These are phyloP conservation scores for Anseranas semipalmata DNA, from an alignment of 2,113 vertebrate genomes.

Conservation along the genomic window DNA sequence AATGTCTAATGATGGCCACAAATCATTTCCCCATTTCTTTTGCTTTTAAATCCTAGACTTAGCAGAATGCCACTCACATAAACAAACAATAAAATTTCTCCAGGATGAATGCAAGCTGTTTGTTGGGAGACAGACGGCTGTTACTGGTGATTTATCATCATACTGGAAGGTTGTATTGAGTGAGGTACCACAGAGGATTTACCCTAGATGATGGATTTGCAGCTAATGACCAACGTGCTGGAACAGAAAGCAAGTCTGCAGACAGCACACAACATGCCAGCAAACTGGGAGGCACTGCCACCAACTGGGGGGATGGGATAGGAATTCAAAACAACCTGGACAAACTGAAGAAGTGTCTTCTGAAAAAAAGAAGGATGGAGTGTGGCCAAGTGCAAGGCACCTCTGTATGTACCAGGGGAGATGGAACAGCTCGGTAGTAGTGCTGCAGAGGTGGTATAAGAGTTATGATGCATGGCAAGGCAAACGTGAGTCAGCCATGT, in stretches of 20 bases:
- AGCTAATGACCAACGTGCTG: neutral
- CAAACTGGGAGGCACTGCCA: neutral
- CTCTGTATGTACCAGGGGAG: neutral
- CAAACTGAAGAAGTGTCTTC: neutral
- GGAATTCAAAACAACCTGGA: neutral
- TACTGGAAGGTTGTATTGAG: neutral
- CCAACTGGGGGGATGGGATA: neutral
- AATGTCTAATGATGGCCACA: neutral
- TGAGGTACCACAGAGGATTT: neutral
- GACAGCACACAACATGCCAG: neutral
- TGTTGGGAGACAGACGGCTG: neutral
- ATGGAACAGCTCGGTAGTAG: neutral
- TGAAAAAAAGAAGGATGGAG: neutral
- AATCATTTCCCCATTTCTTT: neutral
- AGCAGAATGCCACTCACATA: neutral
- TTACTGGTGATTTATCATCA: neutral
- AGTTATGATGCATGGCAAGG: accelerated
- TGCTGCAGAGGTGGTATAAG: neutral
- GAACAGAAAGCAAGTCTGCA: neutral
- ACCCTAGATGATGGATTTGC: neutral
- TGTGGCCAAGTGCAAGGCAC: neutral
- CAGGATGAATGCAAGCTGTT: neutral
- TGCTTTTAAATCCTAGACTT: neutral
- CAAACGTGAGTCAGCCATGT: neutral
- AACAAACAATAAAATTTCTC: neutral